Evolutionary conservation across 2,888 invertebrate species (phyloP), one percentile per base, ranked within the genome.

Genomic region (Ashinkailepas kermadecensis): DNA sequence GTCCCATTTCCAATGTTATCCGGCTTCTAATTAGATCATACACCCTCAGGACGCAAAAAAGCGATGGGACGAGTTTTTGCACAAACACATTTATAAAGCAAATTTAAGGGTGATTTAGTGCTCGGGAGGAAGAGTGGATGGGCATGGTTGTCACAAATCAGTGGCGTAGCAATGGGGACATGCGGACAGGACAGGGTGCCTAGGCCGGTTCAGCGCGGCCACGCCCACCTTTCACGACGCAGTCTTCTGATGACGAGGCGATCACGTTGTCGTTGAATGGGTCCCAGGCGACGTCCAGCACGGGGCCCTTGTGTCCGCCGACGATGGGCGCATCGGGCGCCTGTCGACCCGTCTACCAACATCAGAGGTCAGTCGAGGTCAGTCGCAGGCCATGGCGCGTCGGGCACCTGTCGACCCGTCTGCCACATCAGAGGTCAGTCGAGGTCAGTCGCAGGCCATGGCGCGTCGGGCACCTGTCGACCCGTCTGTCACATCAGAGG

Each of bases 241-340:
- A 95, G 89, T 99, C 99, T 88, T 98, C 98, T 0, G 97, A 97
- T 81, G 96, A 96, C 81, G 97, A 96, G 80, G 99, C 99, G 86
- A 99, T 97, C 84, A 98, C 94, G 88, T 97, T 96, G 89, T 99
- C 98, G 87, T 98, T 96, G 89, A 98, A 98, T 0, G 98, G 98
- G 88, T 96, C 97, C 97, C 97, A 99, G 80, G 97, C 94, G 86
- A 99, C 95, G 89, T 99, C 98, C 84, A 97, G 89, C 64, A 99
- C 96, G 0, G 97, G 96, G 59, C 97, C 98, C 87, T 96, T 95
- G 90, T 99, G 99, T 70, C 98, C 98, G 81, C 96, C 96, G 70
- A 99, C 97, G 83, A 96, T 89, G 9, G 97, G 96, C 88, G 95
- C 93, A 89, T 97, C 96, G 1, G 97, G 94, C 81, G 96, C 93